These are phyloP conservation scores for Macrobrachium nipponense DNA, from an alignment of 1,140 invertebrate genomes.

Conservation along the genomic window DNA sequence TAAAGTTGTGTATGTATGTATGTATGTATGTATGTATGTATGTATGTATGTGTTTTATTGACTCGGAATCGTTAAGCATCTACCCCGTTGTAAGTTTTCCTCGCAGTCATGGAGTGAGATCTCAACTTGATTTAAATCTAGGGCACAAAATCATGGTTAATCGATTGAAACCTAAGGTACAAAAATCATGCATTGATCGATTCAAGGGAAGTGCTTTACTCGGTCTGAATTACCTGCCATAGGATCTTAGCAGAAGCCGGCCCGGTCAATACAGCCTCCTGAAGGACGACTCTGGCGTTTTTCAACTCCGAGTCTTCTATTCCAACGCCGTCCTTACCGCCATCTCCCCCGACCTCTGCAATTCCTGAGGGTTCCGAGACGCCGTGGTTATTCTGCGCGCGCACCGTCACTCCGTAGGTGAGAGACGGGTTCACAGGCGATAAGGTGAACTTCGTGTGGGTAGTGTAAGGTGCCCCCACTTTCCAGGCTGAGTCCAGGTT, in stretches of 20 bases:
- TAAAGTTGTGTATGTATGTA: too few species aligned
- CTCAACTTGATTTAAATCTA: too few species aligned
- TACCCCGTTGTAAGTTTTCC: too few species aligned
- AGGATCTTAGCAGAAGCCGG: constrained; percentile 37
- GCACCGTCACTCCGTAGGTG: constrained; percentile 60
- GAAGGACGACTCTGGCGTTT: constrained; percentile 49
- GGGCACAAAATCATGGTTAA: too few species aligned
- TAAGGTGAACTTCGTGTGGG: constrained; percentile 37
- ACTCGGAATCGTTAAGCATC: too few species aligned
- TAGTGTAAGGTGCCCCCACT: constrained; percentile 22
- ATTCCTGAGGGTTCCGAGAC: constrained; percentile 60
- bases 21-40: too few species aligned
- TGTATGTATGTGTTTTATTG: too few species aligned
- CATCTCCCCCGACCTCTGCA: constrained; percentile 53
- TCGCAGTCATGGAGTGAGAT: too few species aligned
- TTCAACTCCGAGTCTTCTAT: constrained; percentile 7
- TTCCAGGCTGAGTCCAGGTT: constrained; percentile 48
- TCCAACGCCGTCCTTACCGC: neutral
- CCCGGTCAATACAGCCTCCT: constrained; percentile 21
- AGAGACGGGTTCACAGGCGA: constrained; percentile 33
- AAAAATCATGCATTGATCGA: too few species aligned
- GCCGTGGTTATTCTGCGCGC: constrained; percentile 57
- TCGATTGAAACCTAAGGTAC: too few species aligned
- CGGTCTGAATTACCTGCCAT: constrained; percentile 51
- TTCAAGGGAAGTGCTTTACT: neutral